Conservation (phyloP, 1,140 invertebrate genomes). For the Mizuhopecten yessoensis region DNA sequence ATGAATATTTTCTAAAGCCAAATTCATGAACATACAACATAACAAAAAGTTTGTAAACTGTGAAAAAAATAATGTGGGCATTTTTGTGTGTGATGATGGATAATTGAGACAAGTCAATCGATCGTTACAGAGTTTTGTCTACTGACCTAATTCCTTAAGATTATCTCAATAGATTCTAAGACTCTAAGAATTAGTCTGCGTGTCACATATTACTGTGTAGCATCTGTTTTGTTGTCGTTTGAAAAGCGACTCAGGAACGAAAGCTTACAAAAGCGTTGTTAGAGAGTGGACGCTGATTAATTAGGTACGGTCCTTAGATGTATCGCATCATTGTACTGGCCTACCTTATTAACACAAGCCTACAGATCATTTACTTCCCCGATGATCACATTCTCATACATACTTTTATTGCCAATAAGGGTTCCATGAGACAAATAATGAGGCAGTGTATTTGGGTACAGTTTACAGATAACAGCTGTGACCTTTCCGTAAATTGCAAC, state of each 20-base stretch:
- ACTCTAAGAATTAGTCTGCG: background rate
- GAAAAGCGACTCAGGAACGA: background rate
- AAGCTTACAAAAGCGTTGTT: background rate
- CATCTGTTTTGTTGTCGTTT: background rate
- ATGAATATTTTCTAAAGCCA: too few relatives aligned
- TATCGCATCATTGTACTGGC: background rate
- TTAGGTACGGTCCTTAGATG: background rate
- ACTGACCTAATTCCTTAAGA: too few relatives aligned
- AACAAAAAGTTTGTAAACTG: too few relatives aligned
- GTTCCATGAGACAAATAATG: background rate
- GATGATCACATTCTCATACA: conserved; percentile 3
- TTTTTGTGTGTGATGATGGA: too few relatives aligned
- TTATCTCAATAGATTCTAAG: background rate
- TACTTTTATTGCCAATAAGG: background rate
- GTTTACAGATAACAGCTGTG: background rate
- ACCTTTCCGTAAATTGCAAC: background rate
- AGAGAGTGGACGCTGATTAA: background rate
- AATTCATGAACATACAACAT: too few relatives aligned
- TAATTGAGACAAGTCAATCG: too few relatives aligned
- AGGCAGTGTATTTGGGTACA: background rate
- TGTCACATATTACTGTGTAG: background rate
- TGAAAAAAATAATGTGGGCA: too few relatives aligned
- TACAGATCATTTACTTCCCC: background rate
- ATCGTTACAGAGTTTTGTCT: too few relatives aligned
- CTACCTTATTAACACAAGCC: background rate